Conservation (phyloP, 2,888 invertebrate genomes). For the Parnassius apollo region DNA sequence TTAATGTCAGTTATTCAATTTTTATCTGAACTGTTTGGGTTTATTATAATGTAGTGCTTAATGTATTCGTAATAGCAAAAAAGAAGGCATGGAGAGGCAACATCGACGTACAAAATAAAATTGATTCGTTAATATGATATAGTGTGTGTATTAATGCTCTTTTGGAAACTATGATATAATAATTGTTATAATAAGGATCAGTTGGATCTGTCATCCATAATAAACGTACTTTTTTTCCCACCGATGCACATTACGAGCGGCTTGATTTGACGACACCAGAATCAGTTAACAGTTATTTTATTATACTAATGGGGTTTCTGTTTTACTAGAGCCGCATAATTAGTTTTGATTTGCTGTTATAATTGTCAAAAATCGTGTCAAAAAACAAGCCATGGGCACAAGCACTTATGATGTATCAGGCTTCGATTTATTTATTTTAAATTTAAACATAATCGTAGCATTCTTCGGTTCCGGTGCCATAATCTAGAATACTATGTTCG, state of each 20-base stretch:
- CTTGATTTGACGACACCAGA: constrained; percentile 1
- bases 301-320: background rate
- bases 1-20: constrained; percentile 29
- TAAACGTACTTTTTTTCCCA: background rate
- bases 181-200: constrained; percentile 3
- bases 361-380: too few species aligned
- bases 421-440: too few species aligned
- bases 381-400: too few species aligned
- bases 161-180: constrained; percentile 6
- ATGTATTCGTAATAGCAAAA: constrained; percentile 11
- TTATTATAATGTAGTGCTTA: constrained; percentile 17
- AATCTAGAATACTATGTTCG: constrained; percentile 6
- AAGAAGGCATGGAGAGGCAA: background rate
- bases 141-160: background rate
- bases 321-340: background rate
- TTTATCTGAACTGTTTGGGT: constrained; percentile 20
- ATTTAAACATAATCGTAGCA: too few species aligned
- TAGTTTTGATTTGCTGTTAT: too few species aligned
- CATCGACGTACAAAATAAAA: constrained; percentile 12
- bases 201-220: background rate
- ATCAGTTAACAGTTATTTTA: background rate
- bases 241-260: background rate
- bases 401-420: too few species aligned
- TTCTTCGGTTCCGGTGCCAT: constrained; percentile 16
- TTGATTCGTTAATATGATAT: constrained; percentile 1